Base-by-base conservation (phyloP, 2,113 vertebrate genomes). In the Phalacrocorax brasilianus region DNA sequence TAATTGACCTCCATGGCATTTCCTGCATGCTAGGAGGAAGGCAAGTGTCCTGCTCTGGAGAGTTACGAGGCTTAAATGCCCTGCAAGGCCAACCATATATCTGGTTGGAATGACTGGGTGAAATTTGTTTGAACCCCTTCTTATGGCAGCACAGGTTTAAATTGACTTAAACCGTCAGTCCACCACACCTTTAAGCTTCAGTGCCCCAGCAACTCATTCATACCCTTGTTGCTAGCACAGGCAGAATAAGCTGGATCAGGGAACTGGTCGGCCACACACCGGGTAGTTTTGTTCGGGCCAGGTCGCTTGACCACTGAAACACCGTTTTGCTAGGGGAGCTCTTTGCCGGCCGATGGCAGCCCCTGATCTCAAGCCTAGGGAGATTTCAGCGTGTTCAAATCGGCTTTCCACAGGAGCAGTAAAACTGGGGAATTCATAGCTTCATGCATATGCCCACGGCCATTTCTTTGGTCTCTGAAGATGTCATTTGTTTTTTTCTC, bases 401-500 rank as follows among this genome's bases (percentile, higher is more conserved):
- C 0, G 2, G 6, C 40, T 87, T 94, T 68, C 12, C 66, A 35
- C 33, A 20, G 23, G 58, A 75, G 5, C 1, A 1, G 5, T 62
- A n/a, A 28, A 88, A 91, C 30, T 23, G 13, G 40, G 17, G 11
- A 58, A 8, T 81, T 42, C 7, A 2, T 58, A 79, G 24, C 22
- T 26, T 71, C 11, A 0, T 62, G 35, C 24, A 1, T 78, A 32
- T 4, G 15, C 21, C n/a, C 13, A 0, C 73, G 33, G 22, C 42
- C 2, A 0, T 71, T 87, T 74, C 50, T 91, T 70, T 80, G 33
- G n/a, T 85, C 59, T 72, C 27, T 91, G 23, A 35, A n/a, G 30
- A 67, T 82, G 27, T 42, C 18, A 9, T 19, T 68, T 82, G 42
- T 2, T 2, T 8, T n/a, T 77, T 47, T 6, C 6, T 72, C 35